Conservation (phyloP, 2,113 vertebrate genomes). For the Mungos mungo region DNA sequence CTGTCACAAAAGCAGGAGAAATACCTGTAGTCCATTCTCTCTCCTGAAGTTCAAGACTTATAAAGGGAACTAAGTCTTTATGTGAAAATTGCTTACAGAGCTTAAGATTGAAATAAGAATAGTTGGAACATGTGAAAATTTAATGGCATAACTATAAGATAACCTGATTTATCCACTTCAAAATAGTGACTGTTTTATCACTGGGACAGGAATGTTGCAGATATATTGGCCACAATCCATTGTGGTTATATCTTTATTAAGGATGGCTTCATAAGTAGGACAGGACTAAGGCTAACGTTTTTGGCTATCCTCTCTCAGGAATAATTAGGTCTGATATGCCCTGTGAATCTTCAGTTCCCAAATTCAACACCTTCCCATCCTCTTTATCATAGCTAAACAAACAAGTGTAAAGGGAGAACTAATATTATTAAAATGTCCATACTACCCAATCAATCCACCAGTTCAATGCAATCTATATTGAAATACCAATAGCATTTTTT, state of each 20-base stretch:
- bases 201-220: not conserved
- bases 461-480: not conserved
- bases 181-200: not conserved
- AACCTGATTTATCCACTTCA: not conserved
- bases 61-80: not conserved
- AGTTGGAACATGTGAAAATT: not conserved
- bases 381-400: not conserved
- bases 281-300: not conserved
- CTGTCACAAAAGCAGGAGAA: not conserved
- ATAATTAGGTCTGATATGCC: not conserved
- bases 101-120: not conserved
- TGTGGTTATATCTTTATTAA: not conserved
- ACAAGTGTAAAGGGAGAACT: not conserved
- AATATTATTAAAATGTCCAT: not conserved
- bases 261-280: not conserved
- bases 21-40: not conserved
- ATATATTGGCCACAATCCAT: not conserved
- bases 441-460: not conserved
- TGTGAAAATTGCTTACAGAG: not conserved
- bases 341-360: not conserved
- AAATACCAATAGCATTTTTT: not conserved
- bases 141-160: not conserved
- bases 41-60: not conserved
- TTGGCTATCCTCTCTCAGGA: not conserved
- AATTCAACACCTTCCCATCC: not conserved